Conservation (phyloP, 1,140 invertebrate species). For the Lamellibrachia luymesi region DNA sequence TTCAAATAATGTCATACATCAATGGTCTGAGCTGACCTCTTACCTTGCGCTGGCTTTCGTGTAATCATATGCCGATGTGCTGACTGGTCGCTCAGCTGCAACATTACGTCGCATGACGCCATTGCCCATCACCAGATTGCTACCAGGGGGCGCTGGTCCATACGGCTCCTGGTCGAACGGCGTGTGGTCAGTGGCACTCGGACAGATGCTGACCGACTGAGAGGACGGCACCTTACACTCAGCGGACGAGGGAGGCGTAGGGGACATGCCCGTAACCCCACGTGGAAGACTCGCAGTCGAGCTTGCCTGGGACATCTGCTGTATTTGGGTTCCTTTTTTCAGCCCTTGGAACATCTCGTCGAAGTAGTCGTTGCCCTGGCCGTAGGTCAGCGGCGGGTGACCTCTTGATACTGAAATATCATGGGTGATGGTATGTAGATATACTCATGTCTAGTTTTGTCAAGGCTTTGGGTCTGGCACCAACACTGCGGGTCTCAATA, state of each 20-base stretch:
- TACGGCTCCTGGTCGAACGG: constrained; percentile 36
- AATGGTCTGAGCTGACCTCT: too few relatives aligned
- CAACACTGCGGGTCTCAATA: too few relatives aligned
- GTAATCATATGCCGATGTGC: constrained; percentile 44
- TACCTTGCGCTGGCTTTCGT: constrained; percentile 25
- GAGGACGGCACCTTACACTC: not conserved
- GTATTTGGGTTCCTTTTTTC: not conserved
- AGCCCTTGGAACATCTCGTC: constrained; percentile 23
- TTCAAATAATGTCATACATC: too few relatives aligned
- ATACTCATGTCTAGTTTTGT: too few relatives aligned
- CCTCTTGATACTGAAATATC: not conserved
- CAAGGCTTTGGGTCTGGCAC: too few relatives aligned
- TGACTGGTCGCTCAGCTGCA: constrained; percentile 24
- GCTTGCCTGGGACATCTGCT: not conserved
- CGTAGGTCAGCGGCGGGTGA: constrained; percentile 6
- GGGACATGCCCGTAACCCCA: not conserved
- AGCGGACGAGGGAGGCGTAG: not conserved
- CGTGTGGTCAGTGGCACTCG: constrained; percentile 37
- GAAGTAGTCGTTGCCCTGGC: constrained; percentile 32
- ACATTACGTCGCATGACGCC: not conserved
- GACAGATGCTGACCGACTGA: constrained; percentile 10
- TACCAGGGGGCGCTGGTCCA: constrained; percentile 37
- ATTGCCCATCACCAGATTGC: constrained; percentile 31
- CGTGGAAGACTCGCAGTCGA: not conserved
- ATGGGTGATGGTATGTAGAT: not conserved